Evolutionary conservation across 2,113 vertebrate genomes (phyloP).

Genomic region (Mesocricetus auratus): DNA sequence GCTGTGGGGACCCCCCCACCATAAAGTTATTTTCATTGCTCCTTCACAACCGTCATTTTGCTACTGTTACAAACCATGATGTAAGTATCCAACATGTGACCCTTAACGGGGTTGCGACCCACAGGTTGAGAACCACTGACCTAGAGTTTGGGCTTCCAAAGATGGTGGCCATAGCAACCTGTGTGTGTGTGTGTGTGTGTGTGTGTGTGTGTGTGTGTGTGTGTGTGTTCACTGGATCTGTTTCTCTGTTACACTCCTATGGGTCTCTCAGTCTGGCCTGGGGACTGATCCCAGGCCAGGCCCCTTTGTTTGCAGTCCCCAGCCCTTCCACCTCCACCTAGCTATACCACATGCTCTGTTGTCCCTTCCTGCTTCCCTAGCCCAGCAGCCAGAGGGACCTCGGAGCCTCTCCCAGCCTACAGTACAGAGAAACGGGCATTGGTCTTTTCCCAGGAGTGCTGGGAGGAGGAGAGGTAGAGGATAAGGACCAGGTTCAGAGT

Average conservation of each 20-base stretch:
- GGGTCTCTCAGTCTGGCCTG: conserved; percentile 37
- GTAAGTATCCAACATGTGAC: background rate
- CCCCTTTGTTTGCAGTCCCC: background rate
- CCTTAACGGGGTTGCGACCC: background rate
- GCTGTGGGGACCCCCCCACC: background rate
- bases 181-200: background rate
- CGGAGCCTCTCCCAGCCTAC: background rate
- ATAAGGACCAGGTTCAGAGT: background rate
- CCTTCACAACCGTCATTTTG: background rate
- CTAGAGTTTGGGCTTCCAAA: background rate
- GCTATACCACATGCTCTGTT: background rate
- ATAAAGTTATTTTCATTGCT: background rate
- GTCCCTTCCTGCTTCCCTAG: background rate
- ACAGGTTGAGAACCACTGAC: background rate
- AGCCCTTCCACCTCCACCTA: background rate
- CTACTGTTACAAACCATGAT: background rate
- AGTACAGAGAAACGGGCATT: background rate
- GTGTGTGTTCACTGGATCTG: background rate
- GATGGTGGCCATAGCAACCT: background rate
- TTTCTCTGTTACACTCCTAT: background rate
- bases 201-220: background rate
- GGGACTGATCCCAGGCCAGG: background rate
- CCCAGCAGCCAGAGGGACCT: fast-evolving
- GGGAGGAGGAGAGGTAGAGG: background rate
- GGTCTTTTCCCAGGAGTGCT: background rate